phyloP scores from a whole-genome alignment of 2,888 invertebrate species.

The Phanerotoma sp. region DNA sequence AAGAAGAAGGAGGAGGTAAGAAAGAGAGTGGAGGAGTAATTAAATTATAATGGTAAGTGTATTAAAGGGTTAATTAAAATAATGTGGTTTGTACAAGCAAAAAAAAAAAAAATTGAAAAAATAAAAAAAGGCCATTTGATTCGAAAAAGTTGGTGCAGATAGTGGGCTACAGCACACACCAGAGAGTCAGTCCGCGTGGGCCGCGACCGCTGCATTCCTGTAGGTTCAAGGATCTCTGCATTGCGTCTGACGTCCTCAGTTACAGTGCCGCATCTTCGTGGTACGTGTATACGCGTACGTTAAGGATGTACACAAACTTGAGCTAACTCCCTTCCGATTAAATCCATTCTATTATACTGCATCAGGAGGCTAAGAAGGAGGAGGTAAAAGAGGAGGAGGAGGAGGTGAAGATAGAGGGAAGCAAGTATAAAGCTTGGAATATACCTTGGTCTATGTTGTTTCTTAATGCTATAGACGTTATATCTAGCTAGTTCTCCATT shows the following conservation, averaged over 20 bases:
- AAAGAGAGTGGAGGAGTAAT: too few species aligned
- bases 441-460: too few species aligned
- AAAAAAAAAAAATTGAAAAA: conserved; percentile 19
- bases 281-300: conserved; percentile 7
- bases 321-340: background rate
- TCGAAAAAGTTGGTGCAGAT: conserved; percentile 1
- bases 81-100: background rate
- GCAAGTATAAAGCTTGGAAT: too few species aligned
- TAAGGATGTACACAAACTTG: conserved; percentile 4
- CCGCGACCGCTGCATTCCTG: conserved; percentile 54
- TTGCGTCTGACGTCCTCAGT: background rate
- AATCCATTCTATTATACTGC: background rate
- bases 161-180: conserved; percentile 38
- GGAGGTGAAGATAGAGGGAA: too few species aligned
- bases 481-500: background rate
- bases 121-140: too few species aligned
- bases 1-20: too few species aligned
- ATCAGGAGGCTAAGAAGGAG: too few species aligned
- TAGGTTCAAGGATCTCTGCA: conserved; percentile 54
- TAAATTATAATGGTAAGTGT: too few species aligned
- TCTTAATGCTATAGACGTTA: too few species aligned
- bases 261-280: conserved; percentile 10
- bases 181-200: conserved; percentile 45
- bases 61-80: too few species aligned
- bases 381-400: too few species aligned